These are phyloP conservation scores for Andrena bucephala DNA, from an alignment of 2,888 invertebrate species.

Conservation along the genomic window DNA sequence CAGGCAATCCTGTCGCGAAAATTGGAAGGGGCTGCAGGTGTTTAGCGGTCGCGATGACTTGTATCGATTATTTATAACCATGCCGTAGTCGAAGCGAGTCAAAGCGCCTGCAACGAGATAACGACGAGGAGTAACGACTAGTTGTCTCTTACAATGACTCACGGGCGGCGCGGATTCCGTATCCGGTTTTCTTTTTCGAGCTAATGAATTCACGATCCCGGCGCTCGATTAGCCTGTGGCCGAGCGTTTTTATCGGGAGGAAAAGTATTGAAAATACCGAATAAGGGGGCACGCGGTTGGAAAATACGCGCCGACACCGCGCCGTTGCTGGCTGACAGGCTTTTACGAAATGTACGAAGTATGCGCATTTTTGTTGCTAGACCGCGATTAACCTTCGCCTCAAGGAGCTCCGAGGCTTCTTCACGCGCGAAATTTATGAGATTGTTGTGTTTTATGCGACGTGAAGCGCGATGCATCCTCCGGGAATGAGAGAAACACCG, in stretches of 20 bases:
- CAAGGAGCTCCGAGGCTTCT: slow-evolving; percentile 1
- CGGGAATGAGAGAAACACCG: neutral
- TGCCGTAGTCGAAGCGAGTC: slow-evolving; percentile 59
- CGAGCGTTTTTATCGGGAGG: neutral
- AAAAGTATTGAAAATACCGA: slow-evolving; percentile 2
- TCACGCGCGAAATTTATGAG: slow-evolving; percentile 2
- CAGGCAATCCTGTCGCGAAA: slow-evolving; percentile 12
- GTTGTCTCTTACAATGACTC: slow-evolving; percentile 69
- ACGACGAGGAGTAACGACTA: slow-evolving; percentile 46
- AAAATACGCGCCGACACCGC: neutral
- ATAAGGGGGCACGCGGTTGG: neutral
- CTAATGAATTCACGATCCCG: slow-evolving; percentile 76
- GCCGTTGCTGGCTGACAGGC: slow-evolving; percentile 21
- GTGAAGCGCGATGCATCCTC: neutral
- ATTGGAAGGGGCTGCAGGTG: slow-evolving; percentile 36
- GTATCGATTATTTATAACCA: slow-evolving; percentile 67
- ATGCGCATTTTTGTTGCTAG: slow-evolving; percentile 8
- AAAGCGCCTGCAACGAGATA: slow-evolving; percentile 62
- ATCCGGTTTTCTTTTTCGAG: slow-evolving; percentile 77
- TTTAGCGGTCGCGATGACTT: slow-evolving; percentile 33
- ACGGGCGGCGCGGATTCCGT: slow-evolving; percentile 66
- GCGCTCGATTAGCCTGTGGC: slow-evolving; percentile 61
- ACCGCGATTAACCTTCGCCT: slow-evolving; percentile 9
- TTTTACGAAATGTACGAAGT: slow-evolving; percentile 10
- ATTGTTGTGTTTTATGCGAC: slow-evolving; percentile 1